phyloP scores from a whole-genome alignment of 2,888 invertebrate genomes.

The Dendrolimus pini region DNA sequence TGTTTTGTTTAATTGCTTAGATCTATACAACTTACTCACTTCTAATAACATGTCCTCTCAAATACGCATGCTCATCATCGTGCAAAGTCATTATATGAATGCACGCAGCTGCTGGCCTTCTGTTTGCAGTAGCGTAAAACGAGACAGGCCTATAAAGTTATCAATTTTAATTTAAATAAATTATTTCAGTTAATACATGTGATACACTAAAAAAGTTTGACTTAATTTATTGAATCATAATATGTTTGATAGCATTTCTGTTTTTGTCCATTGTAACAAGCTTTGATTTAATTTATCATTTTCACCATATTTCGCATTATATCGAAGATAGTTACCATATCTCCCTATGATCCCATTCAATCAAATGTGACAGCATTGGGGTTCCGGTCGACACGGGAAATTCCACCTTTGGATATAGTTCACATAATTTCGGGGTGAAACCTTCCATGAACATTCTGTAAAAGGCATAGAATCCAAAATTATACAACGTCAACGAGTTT shows the following conservation, averaged over 20 bases:
- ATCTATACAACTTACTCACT: conserved; percentile 55
- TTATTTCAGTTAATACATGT: too few species aligned
- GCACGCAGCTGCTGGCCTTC: neutral
- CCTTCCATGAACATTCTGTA: neutral
- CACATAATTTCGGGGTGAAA: neutral
- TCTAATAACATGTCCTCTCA: conserved; percentile 72
- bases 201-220: too few species aligned
- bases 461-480: neutral
- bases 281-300: too few species aligned
- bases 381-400: conserved; percentile 88
- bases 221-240: too few species aligned
- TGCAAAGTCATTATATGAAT: neutral
- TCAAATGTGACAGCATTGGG: conserved; percentile 82
- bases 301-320: too few species aligned
- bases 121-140: neutral
- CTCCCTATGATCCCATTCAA: conserved; percentile 86
- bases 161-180: neutral
- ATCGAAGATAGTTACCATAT: conserved; percentile 64
- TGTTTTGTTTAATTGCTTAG: too few species aligned
- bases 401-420: conserved; percentile 70
- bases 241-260: too few species aligned
- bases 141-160: neutral
- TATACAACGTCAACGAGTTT: too few species aligned
- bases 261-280: too few species aligned
- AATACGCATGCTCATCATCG: neutral